A percentile compares a stretch with the other conserved stretches of the same genome.
These are phyloP conservation scores for Caenorhabditis sinica DNA, from an alignment of 2,888 invertebrate species.

Conservation along the genomic window DNA sequence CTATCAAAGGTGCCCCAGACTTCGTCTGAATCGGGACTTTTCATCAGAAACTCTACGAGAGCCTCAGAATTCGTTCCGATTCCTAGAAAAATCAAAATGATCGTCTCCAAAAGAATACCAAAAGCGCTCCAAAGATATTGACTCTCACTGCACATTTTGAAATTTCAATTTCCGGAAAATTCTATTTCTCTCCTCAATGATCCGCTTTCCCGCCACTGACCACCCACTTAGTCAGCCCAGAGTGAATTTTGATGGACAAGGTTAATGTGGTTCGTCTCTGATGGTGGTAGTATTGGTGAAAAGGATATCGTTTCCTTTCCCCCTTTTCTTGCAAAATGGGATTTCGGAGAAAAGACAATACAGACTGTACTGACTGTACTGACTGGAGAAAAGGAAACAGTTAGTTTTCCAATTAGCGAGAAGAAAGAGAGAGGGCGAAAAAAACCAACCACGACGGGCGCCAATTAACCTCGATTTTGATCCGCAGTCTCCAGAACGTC, in stretches of 20 bases:
- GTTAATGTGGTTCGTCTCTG: slow-evolving; percentile 47
- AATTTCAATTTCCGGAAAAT: too few relatives aligned
- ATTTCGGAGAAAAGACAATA: slow-evolving; percentile 5
- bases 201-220: too few relatives aligned
- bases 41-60: too few relatives aligned
- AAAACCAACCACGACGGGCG: not conserved
- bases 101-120: too few relatives aligned
- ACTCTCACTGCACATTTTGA: too few relatives aligned
- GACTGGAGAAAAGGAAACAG: slow-evolving; percentile 13
- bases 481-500: not conserved
- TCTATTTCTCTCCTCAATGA: too few relatives aligned
- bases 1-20: too few relatives aligned
- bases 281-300: not conserved
- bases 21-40: too few relatives aligned
- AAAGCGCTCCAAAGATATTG: too few relatives aligned
- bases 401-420: slow-evolving; percentile 54
- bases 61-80: too few relatives aligned
- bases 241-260: slow-evolving; percentile 64
- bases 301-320: not conserved
- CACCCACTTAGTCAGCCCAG: slow-evolving; percentile 3
- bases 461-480: slow-evolving; percentile 57
- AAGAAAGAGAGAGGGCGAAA: slow-evolving; percentile 1
- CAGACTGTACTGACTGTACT: not conserved
- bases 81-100: too few relatives aligned
- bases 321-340: too few relatives aligned